These are phyloP conservation scores for Calameuta filiformis DNA, from an alignment of 2,888 invertebrate species.

Conservation along the genomic window DNA sequence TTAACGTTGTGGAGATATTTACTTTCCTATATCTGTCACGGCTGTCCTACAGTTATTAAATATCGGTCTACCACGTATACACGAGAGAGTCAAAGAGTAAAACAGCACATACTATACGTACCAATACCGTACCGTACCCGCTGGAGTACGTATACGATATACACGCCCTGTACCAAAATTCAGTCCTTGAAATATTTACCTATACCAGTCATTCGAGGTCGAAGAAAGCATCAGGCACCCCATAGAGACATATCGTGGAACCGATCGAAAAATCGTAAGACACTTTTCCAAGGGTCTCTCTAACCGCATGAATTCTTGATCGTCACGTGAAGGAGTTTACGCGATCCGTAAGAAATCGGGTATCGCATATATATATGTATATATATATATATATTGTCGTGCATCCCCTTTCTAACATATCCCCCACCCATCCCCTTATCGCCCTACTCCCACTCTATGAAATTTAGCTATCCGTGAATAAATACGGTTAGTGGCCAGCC, in stretches of 20 bases:
- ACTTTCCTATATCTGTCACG: slow-evolving; percentile 39
- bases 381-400: neutral
- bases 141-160: neutral
- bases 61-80: slow-evolving; percentile 16
- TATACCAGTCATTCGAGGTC: neutral
- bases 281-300: neutral
- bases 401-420: neutral
- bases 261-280: neutral
- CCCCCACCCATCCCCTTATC: neutral
- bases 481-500: slow-evolving; percentile 63
- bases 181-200: neutral
- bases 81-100: neutral
- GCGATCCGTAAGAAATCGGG: neutral
- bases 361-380: neutral
- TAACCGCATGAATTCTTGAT: neutral
- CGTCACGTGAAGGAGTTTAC: neutral
- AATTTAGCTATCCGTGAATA: slow-evolving; percentile 62
- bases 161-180: neutral
- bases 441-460: slow-evolving; percentile 16
- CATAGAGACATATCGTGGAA: too few species aligned
- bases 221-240: neutral
- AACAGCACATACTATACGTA: neutral
- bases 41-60: slow-evolving; percentile 32
- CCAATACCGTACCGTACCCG: neutral
- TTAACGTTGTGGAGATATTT: slow-evolving; percentile 34